These are phyloP conservation scores for Torymus texanus DNA, from an alignment of 2,888 invertebrate genomes.

Conservation along the genomic window DNA sequence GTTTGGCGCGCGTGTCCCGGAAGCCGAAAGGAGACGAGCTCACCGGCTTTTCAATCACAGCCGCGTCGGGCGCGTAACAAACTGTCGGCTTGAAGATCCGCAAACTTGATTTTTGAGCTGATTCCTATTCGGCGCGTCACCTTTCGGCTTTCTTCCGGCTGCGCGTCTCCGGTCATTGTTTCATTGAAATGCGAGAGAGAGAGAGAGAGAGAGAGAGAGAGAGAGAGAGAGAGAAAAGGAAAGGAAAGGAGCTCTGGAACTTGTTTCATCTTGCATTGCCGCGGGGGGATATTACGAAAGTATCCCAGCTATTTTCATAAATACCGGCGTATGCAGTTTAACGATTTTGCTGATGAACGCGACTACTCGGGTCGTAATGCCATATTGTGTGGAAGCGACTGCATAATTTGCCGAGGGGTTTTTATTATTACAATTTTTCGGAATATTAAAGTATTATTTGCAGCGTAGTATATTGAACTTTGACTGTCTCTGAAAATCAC, in stretches of 20 bases:
- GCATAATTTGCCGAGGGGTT: too few relatives aligned
- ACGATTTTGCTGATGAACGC: too few relatives aligned
- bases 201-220: too few relatives aligned
- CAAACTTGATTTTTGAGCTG: slow-evolving; percentile 37
- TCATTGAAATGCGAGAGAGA: not conserved
- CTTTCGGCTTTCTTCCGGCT: not conserved
- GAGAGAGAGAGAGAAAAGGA: too few relatives aligned
- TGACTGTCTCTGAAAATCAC: too few relatives aligned
- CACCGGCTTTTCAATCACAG: slow-evolving; percentile 15
- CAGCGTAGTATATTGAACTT: too few relatives aligned
- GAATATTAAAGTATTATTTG: too few relatives aligned
- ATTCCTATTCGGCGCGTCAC: slow-evolving; percentile 19
- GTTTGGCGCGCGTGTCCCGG: not conserved
- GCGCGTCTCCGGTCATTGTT: not conserved
- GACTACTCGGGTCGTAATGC: too few relatives aligned
- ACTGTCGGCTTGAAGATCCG: slow-evolving; percentile 9
- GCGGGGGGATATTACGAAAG: slow-evolving; percentile 1
- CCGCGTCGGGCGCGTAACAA: slow-evolving; percentile 5
- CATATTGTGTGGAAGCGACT: too few relatives aligned
- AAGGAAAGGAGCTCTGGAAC: not conserved
- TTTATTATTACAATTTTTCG: too few relatives aligned
- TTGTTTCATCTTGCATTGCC: slow-evolving; percentile 1
- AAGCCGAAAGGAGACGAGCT: not conserved
- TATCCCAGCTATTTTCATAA: slow-evolving; percentile 13
- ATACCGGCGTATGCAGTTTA: not conserved